Percentiles rank a stretch among this genome's conserved stretches.
These are phyloP conservation scores for Sturnira hondurensis DNA, from an alignment of 2,113 vertebrate genomes.

Conservation along the genomic window DNA sequence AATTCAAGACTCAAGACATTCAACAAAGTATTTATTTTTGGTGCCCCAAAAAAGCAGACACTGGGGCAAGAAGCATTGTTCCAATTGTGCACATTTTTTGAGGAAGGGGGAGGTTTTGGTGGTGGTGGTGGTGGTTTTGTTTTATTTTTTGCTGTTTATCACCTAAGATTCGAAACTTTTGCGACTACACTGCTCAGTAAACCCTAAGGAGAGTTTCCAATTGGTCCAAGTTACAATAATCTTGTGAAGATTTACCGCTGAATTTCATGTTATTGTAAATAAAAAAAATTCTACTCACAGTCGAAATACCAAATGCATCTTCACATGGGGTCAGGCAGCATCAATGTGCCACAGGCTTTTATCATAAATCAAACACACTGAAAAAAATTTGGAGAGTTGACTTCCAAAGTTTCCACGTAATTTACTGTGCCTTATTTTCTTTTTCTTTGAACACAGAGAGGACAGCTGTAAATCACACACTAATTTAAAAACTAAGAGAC, in stretches of 20 bases:
- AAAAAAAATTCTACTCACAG: slow-evolving; percentile 54
- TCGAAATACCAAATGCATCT: slow-evolving; percentile 43
- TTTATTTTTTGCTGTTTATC: slow-evolving; percentile 24
- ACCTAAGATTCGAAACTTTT: slow-evolving; percentile 33
- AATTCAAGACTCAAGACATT: neutral
- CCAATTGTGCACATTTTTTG: neutral
- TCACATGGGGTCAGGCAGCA: slow-evolving; percentile 47
- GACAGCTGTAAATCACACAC: neutral
- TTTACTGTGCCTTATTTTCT: neutral
- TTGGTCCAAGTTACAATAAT: slow-evolving; percentile 34
- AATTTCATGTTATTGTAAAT: slow-evolving; percentile 50
- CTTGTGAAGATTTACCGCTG: slow-evolving; percentile 58
- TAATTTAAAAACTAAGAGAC: neutral
- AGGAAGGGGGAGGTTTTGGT: neutral
- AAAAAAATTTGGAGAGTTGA: slow-evolving; percentile 25
- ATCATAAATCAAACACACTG: slow-evolving; percentile 60
- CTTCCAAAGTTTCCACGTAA: slow-evolving; percentile 27
- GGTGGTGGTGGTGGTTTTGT: neutral
- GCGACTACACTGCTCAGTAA: slow-evolving; percentile 14
- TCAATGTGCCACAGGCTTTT: slow-evolving; percentile 50
- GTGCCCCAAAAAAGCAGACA: neutral
- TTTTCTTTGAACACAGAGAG: slow-evolving; percentile 2
- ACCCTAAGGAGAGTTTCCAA: slow-evolving; percentile 26
- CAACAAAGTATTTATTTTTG: neutral
- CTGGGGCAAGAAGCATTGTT: neutral